Conservation (phyloP, 2,113 vertebrate genomes). For the Strigops habroptila region DNA sequence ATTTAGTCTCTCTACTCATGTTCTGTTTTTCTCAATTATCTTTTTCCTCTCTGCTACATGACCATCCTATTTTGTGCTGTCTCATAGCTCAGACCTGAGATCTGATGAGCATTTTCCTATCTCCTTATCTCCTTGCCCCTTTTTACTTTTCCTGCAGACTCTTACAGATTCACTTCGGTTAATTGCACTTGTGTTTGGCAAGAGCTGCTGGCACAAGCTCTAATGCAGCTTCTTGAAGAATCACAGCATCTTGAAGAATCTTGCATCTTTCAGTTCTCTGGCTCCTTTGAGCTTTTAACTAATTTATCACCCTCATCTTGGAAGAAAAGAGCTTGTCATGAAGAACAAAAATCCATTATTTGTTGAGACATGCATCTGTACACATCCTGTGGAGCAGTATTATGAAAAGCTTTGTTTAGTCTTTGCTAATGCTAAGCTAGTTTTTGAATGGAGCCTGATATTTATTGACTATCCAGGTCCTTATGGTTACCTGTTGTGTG, state of each 20-base stretch:
- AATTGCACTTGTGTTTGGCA: constrained; percentile 46
- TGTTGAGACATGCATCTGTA: not conserved
- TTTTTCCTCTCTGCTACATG: not conserved
- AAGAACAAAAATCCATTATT: not conserved
- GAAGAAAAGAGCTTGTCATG: not conserved
- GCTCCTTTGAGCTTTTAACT: constrained; percentile 17
- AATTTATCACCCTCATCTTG: not conserved
- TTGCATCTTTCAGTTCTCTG: not conserved
- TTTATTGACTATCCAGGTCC: not conserved
- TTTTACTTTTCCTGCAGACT: not conserved
- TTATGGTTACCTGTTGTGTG: not conserved
- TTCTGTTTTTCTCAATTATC: not conserved
- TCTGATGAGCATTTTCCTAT: not conserved
- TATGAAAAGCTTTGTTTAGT: not conserved
- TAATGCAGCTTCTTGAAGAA: not conserved
- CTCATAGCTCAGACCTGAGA: not conserved
- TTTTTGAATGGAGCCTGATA: not conserved
- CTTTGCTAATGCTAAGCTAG: not conserved
- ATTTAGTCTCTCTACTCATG: not conserved
- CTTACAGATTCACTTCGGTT: constrained; percentile 35
- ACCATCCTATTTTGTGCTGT: not conserved
- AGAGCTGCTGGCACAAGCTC: constrained; percentile 11
- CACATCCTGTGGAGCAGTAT: not conserved
- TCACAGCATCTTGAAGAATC: not conserved
- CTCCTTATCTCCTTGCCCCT: not conserved